phyloP scores from a whole-genome alignment of 2,113 vertebrate genomes.

The Elephantulus edwardii region DNA sequence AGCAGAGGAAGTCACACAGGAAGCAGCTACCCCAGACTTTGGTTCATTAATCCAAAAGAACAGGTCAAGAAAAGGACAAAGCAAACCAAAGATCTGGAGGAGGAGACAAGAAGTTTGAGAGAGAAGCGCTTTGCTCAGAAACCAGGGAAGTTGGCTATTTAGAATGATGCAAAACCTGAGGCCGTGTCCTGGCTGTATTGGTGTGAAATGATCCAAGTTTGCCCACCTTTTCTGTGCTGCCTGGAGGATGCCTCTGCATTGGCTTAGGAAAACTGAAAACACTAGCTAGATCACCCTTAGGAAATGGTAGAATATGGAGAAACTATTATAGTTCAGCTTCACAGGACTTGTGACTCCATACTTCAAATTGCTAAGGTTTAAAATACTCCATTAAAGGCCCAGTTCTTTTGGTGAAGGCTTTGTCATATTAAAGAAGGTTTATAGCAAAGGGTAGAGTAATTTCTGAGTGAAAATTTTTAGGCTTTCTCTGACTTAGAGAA shows the following conservation, averaged over 20 bases:
- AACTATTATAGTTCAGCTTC: not conserved
- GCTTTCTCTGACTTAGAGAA: not conserved
- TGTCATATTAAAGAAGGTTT: not conserved
- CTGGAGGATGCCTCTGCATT: not conserved
- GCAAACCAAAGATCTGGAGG: not conserved
- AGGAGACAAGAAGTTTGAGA: not conserved
- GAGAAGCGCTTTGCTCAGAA: not conserved
- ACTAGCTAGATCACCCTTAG: not conserved
- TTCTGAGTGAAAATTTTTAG: not conserved
- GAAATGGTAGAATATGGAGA: not conserved
- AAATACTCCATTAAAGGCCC: not conserved
- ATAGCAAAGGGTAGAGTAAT: no score
- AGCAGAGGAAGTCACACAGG: conserved; percentile 6
- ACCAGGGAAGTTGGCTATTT: not conserved
- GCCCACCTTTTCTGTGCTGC: not conserved
- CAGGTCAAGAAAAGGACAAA: conserved; percentile 43
- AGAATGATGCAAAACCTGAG: not conserved
- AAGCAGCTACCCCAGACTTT: conserved; percentile 17
- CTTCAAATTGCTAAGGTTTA: not conserved
- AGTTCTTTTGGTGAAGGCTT: not conserved
- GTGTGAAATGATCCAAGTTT: not conserved
- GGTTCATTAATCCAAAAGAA: not conserved
- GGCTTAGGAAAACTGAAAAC: not conserved
- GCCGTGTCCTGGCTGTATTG: no score
- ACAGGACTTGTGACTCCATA: not conserved